Conservation (phyloP, 2,888 invertebrate genomes). For the Andricus curvator region DNA sequence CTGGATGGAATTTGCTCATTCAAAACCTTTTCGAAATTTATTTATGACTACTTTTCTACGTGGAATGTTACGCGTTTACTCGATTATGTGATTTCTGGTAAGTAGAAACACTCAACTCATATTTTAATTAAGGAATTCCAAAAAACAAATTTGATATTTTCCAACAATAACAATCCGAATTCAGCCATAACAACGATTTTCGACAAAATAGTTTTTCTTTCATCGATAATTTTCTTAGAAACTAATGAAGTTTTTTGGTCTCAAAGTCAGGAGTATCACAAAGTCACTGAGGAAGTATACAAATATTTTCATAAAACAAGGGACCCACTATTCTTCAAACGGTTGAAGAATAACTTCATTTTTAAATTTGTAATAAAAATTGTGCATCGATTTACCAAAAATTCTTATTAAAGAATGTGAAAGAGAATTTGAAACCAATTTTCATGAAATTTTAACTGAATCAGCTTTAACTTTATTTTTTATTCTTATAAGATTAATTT, state of each 20-base stretch:
- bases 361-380: not conserved
- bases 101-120: not conserved
- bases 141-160: not conserved
- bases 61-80: not conserved
- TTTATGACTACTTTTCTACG: not conserved
- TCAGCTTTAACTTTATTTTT: not conserved
- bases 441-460: not conserved
- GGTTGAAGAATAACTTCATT: too few relatives aligned
- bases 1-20: not conserved
- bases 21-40: not conserved
- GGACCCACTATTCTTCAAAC: too few relatives aligned
- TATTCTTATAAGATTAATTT: constrained; percentile 45
- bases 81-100: constrained; percentile 4
- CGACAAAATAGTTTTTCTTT: not conserved
- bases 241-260: not conserved
- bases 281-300: not conserved
- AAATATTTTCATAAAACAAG: too few relatives aligned
- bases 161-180: not conserved
- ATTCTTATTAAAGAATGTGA: not conserved
- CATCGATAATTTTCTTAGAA: not conserved
- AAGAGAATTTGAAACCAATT: not conserved
- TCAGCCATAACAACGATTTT: not conserved
- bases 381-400: not conserved
- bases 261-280: not conserved
- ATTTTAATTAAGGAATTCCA: not conserved